phyloP scores from a whole-genome alignment of 1,140 invertebrate species.

The Sweltsa coloradensis region DNA sequence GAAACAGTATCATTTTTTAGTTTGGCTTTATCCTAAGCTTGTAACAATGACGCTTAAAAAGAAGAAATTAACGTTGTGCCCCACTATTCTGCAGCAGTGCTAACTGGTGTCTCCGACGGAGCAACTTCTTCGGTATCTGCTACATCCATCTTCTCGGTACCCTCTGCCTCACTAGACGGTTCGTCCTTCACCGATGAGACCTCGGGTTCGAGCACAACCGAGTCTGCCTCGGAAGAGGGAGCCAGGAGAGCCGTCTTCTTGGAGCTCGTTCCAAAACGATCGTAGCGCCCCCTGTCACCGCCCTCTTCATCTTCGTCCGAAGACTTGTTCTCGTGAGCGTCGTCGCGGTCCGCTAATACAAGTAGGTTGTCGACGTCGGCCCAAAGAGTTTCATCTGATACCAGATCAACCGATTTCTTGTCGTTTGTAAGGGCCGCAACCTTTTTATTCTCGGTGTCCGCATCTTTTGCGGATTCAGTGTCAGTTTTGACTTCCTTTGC shows the following conservation, averaged over 20 bases:
- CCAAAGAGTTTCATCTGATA: constrained; percentile 45
- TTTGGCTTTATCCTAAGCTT: too few species aligned
- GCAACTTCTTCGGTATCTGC: too few species aligned
- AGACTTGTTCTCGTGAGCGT: constrained; percentile 42
- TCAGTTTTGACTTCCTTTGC: background rate
- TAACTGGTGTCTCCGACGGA: too few species aligned
- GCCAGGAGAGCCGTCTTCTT: constrained; percentile 1
- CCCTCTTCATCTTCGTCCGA: constrained; percentile 56
- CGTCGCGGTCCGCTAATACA: constrained; percentile 50
- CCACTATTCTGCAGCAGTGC: too few species aligned
- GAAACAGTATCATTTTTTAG: too few species aligned
- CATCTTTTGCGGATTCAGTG: background rate
- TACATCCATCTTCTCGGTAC: too few species aligned
- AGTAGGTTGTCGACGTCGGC: constrained; percentile 64
- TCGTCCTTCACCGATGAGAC: too few species aligned
- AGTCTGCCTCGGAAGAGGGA: constrained; percentile 8
- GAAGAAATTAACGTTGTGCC: too few species aligned
- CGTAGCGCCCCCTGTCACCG: constrained; percentile 33
- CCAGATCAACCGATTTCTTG: constrained; percentile 5
- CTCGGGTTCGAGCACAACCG: too few species aligned
- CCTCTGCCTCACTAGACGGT: too few species aligned
- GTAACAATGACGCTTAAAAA: too few species aligned
- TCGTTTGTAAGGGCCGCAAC: background rate
- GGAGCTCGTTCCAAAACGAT: constrained; percentile 11
- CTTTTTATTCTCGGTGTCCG: background rate